phyloP scores from a whole-genome alignment of 1,140 invertebrate species.

The Eupeodes corollae region DNA sequence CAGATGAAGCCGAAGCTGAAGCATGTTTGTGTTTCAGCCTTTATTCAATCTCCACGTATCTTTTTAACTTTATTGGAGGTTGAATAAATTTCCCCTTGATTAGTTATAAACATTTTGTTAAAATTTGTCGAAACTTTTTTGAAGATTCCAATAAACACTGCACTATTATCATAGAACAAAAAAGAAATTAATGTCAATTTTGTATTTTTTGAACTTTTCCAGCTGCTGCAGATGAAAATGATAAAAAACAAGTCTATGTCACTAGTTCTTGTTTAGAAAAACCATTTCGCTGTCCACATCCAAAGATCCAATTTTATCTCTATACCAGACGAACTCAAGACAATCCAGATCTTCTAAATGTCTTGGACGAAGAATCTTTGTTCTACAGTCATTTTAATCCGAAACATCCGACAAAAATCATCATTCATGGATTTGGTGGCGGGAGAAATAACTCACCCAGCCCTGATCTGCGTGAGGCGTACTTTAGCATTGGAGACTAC shows the following conservation, averaged over 20 bases:
- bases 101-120: too few relatives aligned
- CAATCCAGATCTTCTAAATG: constrained; percentile 56
- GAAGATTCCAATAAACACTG: too few relatives aligned
- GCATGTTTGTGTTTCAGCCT: too few relatives aligned
- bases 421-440: constrained; percentile 74
- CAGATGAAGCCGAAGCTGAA: too few relatives aligned
- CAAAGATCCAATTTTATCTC: constrained; percentile 69
- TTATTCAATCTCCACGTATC: too few relatives aligned
- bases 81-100: too few relatives aligned
- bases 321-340: constrained; percentile 70
- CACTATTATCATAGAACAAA: too few relatives aligned
- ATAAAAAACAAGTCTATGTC: constrained; percentile 48
- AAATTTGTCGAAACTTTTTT: too few relatives aligned
- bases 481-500: constrained; percentile 66
- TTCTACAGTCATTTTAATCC: constrained; percentile 60
- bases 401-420: constrained; percentile 62
- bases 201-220: constrained; percentile 13
- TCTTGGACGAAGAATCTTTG: constrained; percentile 53
- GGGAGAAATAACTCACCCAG: constrained; percentile 65
- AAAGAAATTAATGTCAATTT: not conserved
- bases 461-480: constrained; percentile 68
- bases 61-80: too few relatives aligned
- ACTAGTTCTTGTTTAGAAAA: constrained; percentile 70
- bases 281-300: constrained; percentile 67
- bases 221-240: constrained; percentile 16